Evolutionary conservation across 2,888 invertebrate genomes (phyloP), one percentile per base, ranked within the genome.

Genomic region (Sphaerophoria taeniata): DNA sequence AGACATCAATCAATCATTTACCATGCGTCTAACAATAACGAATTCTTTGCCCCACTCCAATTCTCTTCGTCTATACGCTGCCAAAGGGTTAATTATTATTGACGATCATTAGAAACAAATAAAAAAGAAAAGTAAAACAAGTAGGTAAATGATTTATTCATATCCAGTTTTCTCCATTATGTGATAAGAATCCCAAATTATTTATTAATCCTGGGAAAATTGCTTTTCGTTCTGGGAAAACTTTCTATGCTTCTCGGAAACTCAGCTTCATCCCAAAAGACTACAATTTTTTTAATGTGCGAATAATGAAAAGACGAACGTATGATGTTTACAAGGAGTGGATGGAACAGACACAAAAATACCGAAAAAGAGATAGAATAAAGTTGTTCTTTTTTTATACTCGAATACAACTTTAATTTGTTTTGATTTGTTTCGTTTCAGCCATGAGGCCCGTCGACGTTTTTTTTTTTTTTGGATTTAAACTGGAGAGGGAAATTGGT

Each of bases 11-110:
- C 43, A 45, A 4, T 24, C 0, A 1, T n/a, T 4, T 6, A 12
- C n/a, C 12, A 24, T 24, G 51, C 7, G 39, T 43, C 9, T 43
- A 43, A 43, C 12, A 43, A 43, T 11, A 43, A 5, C 3, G 12
- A 43, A 43, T 6, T 9, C 12, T 24, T 2, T 24, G 24, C 24
- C 24, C 24, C 24, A 24, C 24, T 24, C 24, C 24, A 24, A 24
- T 24, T 43, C 12, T 9, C 5, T 43, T 6, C 45, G 6, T 63
- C 47, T 47, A 63, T 33, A 34, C 11, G 34, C 47, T 34, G 47
- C 34, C 47, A 47, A 63, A 47, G 63, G 63, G 63, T 49, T 49
- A 63, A 63, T 63, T n/a, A n/a, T n/a, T n/a, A n/a, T n/a, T 47
- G 63, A 53, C 14, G 34, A 47, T 16, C 33, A 12, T 63, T 49